phyloP scores from a whole-genome alignment of 2,113 vertebrate species.

The Psophia crepitans region DNA sequence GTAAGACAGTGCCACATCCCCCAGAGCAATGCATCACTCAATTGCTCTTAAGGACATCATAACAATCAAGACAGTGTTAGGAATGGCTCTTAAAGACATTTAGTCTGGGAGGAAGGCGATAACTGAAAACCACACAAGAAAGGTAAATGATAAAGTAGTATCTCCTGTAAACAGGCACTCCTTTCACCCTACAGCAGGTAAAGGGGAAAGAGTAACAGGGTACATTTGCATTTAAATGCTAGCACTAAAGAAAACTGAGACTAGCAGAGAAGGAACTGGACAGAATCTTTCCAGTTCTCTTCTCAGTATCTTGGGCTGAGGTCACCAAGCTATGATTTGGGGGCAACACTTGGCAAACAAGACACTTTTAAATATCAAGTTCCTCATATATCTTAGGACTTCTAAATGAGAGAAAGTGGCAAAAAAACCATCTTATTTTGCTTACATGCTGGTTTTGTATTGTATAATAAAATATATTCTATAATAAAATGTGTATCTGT shows the following conservation, averaged over 20 bases:
- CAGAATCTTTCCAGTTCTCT: neutral
- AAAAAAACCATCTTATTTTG: neutral
- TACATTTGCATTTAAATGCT: neutral
- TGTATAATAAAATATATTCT: neutral
- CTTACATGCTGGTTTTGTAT: neutral
- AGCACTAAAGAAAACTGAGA: neutral
- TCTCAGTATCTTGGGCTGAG: neutral
- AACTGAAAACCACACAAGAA: neutral
- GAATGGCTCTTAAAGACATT: neutral
- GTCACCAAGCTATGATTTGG: neutral
- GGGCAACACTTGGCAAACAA: neutral
- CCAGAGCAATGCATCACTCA: neutral
- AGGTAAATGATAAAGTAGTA: neutral
- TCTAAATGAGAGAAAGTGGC: neutral
- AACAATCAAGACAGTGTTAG: neutral
- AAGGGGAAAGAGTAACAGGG: neutral
- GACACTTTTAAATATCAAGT: neutral
- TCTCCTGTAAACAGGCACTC: neutral
- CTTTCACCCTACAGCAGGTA: neutral
- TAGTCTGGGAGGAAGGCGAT: neutral
- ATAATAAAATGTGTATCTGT: neutral
- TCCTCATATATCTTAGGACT: neutral
- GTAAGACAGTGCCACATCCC: neutral
- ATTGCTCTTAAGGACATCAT: rapidly evolving
- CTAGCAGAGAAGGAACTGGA: neutral